Percentiles rank a stretch among this genome's conserved stretches.
Evolutionary conservation across 2,888 invertebrate species (phyloP).

Genomic region (Eristalis pertinax): DNA sequence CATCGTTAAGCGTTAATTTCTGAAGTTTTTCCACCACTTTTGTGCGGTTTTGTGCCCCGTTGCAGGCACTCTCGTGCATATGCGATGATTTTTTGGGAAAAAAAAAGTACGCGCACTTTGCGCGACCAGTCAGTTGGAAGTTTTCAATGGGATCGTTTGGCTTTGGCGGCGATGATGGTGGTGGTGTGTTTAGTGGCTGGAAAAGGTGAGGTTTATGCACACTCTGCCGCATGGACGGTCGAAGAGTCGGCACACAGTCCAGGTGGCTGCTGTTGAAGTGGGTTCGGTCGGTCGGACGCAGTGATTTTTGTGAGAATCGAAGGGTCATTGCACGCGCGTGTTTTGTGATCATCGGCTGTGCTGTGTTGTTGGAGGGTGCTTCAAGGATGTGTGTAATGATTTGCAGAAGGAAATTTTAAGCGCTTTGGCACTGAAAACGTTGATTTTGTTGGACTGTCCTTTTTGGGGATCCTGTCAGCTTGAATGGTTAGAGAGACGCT

Average conservation of each 20-base stretch:
- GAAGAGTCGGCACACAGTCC: not conserved
- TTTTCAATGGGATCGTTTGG: conserved; percentile 1
- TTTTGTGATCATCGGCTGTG: not conserved
- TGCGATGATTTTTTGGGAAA: not conserved
- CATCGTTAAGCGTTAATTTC: not conserved
- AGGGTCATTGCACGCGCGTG: not conserved
- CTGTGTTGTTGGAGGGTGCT: too few relatives aligned
- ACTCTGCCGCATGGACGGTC: not conserved
- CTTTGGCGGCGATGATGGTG: not conserved
- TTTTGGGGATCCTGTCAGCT: too few relatives aligned
- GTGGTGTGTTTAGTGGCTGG: not conserved
- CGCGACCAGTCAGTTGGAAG: not conserved
- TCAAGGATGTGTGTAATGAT: too few relatives aligned
- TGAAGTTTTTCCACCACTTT: conserved; percentile 6
- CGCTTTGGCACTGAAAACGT: too few relatives aligned
- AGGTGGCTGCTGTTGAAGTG: not conserved
- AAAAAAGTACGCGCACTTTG: not conserved
- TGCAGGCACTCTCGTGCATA: not conserved
- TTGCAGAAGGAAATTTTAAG: too few relatives aligned
- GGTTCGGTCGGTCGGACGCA: not conserved
- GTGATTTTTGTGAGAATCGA: not conserved
- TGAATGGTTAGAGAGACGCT: too few relatives aligned
- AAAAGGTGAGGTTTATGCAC: not conserved
- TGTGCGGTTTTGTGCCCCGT: not conserved
- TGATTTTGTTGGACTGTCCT: too few relatives aligned